Conservation (phyloP, 2,113 vertebrate genomes). For the Sterrhoptilus dennistouni region DNA sequence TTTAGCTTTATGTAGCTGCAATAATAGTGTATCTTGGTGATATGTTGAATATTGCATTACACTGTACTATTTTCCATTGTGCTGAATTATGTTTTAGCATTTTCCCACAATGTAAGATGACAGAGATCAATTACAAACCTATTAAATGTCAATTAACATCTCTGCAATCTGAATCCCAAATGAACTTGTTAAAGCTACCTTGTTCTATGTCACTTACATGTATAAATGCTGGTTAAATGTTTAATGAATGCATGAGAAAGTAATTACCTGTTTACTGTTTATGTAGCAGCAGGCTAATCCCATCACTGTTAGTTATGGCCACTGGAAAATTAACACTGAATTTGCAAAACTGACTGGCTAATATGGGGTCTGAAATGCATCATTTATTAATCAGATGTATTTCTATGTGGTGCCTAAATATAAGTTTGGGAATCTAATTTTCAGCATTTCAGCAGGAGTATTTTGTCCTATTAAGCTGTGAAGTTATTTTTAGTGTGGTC, state of each 20-base stretch:
- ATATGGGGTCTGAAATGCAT: not conserved
- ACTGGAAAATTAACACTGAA: not conserved
- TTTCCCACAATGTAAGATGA: slow-evolving; percentile 44
- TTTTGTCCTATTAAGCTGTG: not conserved
- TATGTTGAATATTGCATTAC: slow-evolving; percentile 55
- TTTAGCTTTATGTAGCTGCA: slow-evolving; percentile 8
- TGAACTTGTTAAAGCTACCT: slow-evolving; percentile 58
- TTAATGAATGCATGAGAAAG: slow-evolving; percentile 66
- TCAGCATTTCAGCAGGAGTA: not conserved
- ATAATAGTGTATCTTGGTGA: not conserved
- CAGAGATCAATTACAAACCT: slow-evolving; percentile 70
- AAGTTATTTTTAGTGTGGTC: not conserved
- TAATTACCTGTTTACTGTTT: slow-evolving; percentile 69
- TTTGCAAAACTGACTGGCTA: not conserved
- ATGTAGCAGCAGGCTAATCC: slow-evolving; percentile 34
- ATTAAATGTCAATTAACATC: slow-evolving; percentile 73
- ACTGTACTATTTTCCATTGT: slow-evolving; percentile 13
- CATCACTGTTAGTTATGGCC: not conserved
- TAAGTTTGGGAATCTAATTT: not conserved
- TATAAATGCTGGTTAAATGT: slow-evolving; percentile 66
- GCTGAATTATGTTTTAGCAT: slow-evolving; percentile 26
- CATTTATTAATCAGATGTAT: not conserved
- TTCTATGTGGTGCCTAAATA: not conserved
- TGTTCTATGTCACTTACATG: slow-evolving; percentile 52
- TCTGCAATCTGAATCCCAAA: slow-evolving; percentile 69